Evolutionary conservation across 2,113 vertebrate species (phyloP).

Genomic region (Daubentonia madagascariensis): DNA sequence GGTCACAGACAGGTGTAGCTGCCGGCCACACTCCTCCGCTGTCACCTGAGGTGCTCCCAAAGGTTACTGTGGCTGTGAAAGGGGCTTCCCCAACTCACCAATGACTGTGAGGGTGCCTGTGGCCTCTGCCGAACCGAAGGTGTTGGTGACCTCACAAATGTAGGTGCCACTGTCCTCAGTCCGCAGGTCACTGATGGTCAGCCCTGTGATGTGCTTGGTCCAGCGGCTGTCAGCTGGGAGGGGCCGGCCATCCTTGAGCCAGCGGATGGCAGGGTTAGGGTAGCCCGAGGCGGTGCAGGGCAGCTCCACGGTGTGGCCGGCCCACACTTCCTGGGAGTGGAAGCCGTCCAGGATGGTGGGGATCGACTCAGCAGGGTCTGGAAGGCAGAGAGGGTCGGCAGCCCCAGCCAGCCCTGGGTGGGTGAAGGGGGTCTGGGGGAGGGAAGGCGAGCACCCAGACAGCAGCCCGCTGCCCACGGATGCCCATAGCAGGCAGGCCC

Average conservation of each 20-base stretch:
- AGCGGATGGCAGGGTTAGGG: slow-evolving; percentile 95
- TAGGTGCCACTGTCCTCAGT: slow-evolving; percentile 97
- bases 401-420: neutral
- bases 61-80: neutral
- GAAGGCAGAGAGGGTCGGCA: neutral
- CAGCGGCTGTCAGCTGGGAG: slow-evolving; percentile 94
- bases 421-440: too few relatives aligned
- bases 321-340: slow-evolving; percentile 93
- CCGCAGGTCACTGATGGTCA: slow-evolving; percentile 93
- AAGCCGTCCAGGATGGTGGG: slow-evolving; percentile 96
- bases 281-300: slow-evolving; percentile 97
- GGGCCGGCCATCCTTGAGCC: slow-evolving; percentile 96
- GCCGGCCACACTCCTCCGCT: neutral
- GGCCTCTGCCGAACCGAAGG: slow-evolving; percentile 97
- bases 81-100: slow-evolving; percentile 82
- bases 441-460: neutral
- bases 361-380: slow-evolving; percentile 95
- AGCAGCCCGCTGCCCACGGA: neutral
- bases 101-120: slow-evolving; percentile 94
- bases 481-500: fast-evolving
- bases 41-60: fast-evolving
- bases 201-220: slow-evolving; percentile 92
- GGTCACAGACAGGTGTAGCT: neutral
- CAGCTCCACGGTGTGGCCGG: slow-evolving; percentile 91
- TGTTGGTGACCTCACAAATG: slow-evolving; percentile 99